Conservation (phyloP, 2,888 invertebrate genomes). For the Campopleginae sp. region DNA sequence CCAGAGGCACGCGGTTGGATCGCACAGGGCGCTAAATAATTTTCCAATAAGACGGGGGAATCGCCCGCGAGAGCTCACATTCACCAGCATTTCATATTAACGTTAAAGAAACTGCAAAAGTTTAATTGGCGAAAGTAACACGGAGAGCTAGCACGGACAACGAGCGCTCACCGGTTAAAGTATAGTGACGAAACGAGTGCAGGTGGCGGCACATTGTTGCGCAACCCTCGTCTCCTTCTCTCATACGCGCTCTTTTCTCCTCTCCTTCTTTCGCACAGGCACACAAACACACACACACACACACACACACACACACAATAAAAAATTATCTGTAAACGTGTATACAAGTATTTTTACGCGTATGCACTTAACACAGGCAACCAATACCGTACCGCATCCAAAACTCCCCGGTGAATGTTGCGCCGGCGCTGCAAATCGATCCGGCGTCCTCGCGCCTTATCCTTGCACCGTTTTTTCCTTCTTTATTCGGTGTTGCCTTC, state of each 20-base stretch:
- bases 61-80: slow-evolving; percentile 47
- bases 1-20: slow-evolving; percentile 2
- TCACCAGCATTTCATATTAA: slow-evolving; percentile 73
- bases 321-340: background rate
- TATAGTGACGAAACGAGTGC: slow-evolving; percentile 77
- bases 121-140: slow-evolving; percentile 80
- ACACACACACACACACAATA: slow-evolving; percentile 26
- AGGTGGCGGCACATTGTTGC: slow-evolving; percentile 79
- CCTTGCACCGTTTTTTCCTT: slow-evolving; percentile 41
- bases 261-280: slow-evolving; percentile 44
- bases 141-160: slow-evolving; percentile 65
- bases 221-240: slow-evolving; percentile 67
- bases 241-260: slow-evolving; percentile 60
- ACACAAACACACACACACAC: slow-evolving; percentile 7
- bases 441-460: slow-evolving; percentile 47
- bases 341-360: background rate
- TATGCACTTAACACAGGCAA: background rate
- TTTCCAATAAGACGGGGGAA: slow-evolving; percentile 58
- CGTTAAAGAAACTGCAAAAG: slow-evolving; percentile 73
- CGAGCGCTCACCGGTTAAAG: slow-evolving; percentile 71
- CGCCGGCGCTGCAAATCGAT: slow-evolving; percentile 60
- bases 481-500: slow-evolving; percentile 16
- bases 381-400: slow-evolving; percentile 45
- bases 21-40: slow-evolving; percentile 49
- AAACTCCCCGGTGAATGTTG: slow-evolving; percentile 70